A percentile compares a stretch with the other conserved stretches of the same genome.
phyloP scores from a whole-genome alignment of 2,888 invertebrate genomes.

The Rotaria magnacalcarata region DNA sequence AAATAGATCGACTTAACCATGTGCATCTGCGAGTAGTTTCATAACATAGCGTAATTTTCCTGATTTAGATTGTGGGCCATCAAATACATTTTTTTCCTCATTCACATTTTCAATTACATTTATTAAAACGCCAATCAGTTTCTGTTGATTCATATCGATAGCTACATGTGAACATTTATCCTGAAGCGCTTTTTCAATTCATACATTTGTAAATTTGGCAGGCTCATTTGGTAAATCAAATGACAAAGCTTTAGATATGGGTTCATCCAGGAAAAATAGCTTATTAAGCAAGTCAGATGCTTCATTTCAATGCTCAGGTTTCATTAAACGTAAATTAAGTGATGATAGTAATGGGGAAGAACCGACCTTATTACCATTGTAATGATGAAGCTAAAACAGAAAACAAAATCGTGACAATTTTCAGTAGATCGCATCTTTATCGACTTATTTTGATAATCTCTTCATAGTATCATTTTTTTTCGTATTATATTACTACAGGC shows the following conservation, averaged over 20 bases:
- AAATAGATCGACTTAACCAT: background rate
- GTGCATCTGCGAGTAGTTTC: background rate
- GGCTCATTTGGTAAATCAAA: background rate
- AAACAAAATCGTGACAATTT: too few species aligned
- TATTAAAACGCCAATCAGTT: background rate
- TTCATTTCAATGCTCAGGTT: background rate
- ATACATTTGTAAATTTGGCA: background rate
- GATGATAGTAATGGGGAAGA: background rate
- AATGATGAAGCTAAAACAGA: too few species aligned
- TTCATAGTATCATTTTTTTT: too few species aligned
- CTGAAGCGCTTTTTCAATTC: background rate
- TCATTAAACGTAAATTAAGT: background rate
- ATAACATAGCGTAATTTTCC: slow-evolving; percentile 10
- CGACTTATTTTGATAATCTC: too few species aligned
- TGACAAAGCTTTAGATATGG: background rate
- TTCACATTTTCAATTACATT: background rate
- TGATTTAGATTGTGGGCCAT: background rate
- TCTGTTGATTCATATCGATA: background rate
- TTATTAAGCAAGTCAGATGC: background rate
- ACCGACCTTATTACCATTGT: too few species aligned
- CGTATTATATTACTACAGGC: too few species aligned
- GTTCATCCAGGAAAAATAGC: background rate
- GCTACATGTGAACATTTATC: background rate
- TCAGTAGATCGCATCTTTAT: too few species aligned
- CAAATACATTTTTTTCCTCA: too few species aligned